phyloP scores from a whole-genome alignment of 1,140 invertebrate species.

The Micrasema minimum region DNA sequence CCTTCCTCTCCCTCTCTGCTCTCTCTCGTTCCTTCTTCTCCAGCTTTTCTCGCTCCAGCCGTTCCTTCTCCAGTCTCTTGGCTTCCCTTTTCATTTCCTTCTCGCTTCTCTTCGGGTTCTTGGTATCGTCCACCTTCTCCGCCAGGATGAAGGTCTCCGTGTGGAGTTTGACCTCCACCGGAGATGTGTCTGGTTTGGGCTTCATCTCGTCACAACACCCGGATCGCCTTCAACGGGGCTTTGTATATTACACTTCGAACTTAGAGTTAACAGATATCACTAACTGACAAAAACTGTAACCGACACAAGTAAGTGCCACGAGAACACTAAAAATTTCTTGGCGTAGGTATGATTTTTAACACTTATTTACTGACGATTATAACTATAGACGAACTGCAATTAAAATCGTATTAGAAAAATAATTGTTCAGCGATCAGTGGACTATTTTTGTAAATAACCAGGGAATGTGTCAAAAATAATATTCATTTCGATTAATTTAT shows the following conservation, averaged over 20 bases:
- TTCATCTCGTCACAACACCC: conserved; percentile 57
- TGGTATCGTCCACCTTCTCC: conserved; percentile 66
- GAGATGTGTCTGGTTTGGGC: conserved; percentile 61
- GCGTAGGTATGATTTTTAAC: conserved; percentile 2
- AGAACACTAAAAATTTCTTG: conserved; percentile 2
- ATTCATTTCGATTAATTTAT: no score
- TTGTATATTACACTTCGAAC: no score
- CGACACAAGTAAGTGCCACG: not conserved
- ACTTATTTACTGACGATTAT: not conserved
- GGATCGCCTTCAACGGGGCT: no score
- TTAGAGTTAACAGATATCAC: not conserved
- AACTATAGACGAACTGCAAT: no score
- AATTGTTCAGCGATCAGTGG: no score
- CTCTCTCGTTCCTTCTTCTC: conserved; percentile 67
- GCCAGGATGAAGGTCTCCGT: conserved; percentile 66
- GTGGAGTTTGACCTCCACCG: conserved; percentile 56
- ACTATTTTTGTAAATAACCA: no score
- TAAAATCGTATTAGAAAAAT: no score
- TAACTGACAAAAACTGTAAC: not conserved
- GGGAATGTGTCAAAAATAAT: no score
- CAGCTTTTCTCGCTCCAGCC: conserved; percentile 63
- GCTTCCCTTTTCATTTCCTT: conserved; percentile 68
- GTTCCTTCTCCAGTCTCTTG: conserved; percentile 65
- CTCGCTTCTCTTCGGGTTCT: conserved; percentile 62
- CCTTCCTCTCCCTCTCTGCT: conserved; percentile 64